Base-by-base conservation (phyloP, 2,888 invertebrate genomes). In the Coenonympha glycerion region DNA sequence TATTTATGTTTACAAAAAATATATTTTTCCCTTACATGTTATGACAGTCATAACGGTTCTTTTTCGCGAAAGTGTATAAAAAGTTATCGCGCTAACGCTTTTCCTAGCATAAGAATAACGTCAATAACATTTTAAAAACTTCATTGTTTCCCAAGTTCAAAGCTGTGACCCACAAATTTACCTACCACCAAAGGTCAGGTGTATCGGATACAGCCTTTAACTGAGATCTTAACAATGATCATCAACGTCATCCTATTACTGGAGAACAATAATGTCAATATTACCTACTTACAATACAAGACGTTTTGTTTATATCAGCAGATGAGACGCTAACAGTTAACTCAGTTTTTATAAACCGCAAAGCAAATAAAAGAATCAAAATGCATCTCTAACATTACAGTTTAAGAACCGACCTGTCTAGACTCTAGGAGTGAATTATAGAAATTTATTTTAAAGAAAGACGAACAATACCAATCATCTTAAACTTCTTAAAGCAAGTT, bases 141-240 rank as follows among this genome's bases (percentile, higher is more conserved):
- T 16, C 45, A 45, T 45, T 45, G 45, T 51, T 30, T 46, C 24
- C 34, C 34, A 46, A 36, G 31, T n/a, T 31, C 37, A 34, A 37
- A 41, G 44, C 42, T 28, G 24, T 46, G 46, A 53, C 50, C 47
- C 39, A 42, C 50, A 47, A 47, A 50, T 47, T 47, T 44, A 49
- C 28, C 41, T 50, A 49, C 47, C 37, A 47, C 28, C 42, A 44
- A 28, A 52, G 55, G 49, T 55, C 49, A 55, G 52, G 47, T 55
- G 45, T 44, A 18, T 47, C 41, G 47, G 52, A 55, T 55, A 50
- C 42, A 49, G 39, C 24, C 21, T 41, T 45, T 55, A 30, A 47
- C 39, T 41, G 39, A 40, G 4, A 13, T 44, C 42, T 55, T 40
- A 49, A 55, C 47, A 52, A 52, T 55, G 42, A 55, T 47, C 37